Evolutionary conservation across 2,797 vertebrate genomes (phyloP), one percentile per base, ranked within the genome.

Genomic region (Antrozous pallidus): DNA sequence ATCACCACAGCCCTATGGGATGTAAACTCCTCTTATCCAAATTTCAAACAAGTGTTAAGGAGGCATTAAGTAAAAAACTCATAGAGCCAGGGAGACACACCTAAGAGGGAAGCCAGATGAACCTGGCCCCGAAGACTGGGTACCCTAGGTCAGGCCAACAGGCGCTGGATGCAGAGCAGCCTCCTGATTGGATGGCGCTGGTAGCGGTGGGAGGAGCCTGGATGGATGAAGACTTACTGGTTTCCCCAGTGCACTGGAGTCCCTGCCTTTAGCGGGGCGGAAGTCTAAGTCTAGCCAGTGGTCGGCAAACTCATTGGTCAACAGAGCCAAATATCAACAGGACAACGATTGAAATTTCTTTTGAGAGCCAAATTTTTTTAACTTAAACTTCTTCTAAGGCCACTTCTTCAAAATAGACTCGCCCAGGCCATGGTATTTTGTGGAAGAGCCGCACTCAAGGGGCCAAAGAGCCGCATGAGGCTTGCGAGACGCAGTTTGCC

Each of bases 151-250:
- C 54, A 51, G 49, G 54, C 20, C 54, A 73, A 26, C 10, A 13
- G 26, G 79, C 0, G 0, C 6, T 4, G 2, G 24, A 9, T 40
- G 3, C 7, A 20, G 13, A 31, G 26, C 26, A 49, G 38, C 14
- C 33, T 73, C 38, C 61, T 31, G 18, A 14, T 18, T 38, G 24
- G 51, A 36, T 26, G 63, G 31, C 0, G 0, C 73, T 2, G 5
- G 4, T 5, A 1, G 3, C 0, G 1, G 12, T 4, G 67, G 16
- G 16, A 77, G 28, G 18, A 93, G 75, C 24, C 36, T 36, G n/a
- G 31, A 36, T 0, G 0, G 7, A 18, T 9, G 26, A 0, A 6
- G 54, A 40, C 20, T 4, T 6, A 3, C 54, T 13, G 20, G 45
- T 36, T 24, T 77, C 47, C 45, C n/a, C 8, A 26, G 67, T 42